Percentiles rank a stretch among this genome's conserved stretches.
Evolutionary conservation across 2,797 vertebrate species (phyloP).

Genomic region (Eremophila alpestris): DNA sequence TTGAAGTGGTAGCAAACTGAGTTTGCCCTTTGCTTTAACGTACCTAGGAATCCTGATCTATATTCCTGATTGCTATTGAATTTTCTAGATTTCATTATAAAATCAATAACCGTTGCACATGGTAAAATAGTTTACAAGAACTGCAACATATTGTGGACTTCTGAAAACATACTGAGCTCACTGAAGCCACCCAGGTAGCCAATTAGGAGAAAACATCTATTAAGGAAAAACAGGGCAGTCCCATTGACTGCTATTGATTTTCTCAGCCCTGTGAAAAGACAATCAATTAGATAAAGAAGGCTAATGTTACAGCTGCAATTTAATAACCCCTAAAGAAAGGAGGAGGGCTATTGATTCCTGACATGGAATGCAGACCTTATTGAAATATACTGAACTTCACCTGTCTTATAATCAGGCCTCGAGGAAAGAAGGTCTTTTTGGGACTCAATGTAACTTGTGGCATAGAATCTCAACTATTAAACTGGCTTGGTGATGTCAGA

Average conservation of each 20-base stretch:
- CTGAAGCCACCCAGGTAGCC: constrained; percentile 80
- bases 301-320: constrained; percentile 87
- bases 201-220: constrained; percentile 86
- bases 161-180: constrained; percentile 77
- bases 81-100: constrained; percentile 88
- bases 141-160: constrained; percentile 80
- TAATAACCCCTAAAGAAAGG: constrained; percentile 83
- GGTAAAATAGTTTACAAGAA: constrained; percentile 83
- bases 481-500: constrained; percentile 57
- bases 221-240: constrained; percentile 81
- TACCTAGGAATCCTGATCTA: constrained; percentile 83
- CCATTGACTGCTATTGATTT: constrained; percentile 86
- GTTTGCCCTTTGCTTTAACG: constrained; percentile 77
- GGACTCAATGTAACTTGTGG: constrained; percentile 43
- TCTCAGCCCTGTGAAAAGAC: constrained; percentile 82
- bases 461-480: constrained; percentile 65
- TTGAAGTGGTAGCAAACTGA: constrained; percentile 76
- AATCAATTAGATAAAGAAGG: constrained; percentile 86
- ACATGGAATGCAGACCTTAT: constrained; percentile 79
- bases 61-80: constrained; percentile 86
- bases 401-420: constrained; percentile 74
- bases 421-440: constrained; percentile 46
- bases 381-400: constrained; percentile 81
- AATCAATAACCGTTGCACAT: constrained; percentile 83
- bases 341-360: constrained; percentile 82